A percentile compares a stretch with the other conserved stretches of the same genome.
Conservation (phyloP, 1,140 invertebrate species). For the Homalodisca vitripennis region DNA sequence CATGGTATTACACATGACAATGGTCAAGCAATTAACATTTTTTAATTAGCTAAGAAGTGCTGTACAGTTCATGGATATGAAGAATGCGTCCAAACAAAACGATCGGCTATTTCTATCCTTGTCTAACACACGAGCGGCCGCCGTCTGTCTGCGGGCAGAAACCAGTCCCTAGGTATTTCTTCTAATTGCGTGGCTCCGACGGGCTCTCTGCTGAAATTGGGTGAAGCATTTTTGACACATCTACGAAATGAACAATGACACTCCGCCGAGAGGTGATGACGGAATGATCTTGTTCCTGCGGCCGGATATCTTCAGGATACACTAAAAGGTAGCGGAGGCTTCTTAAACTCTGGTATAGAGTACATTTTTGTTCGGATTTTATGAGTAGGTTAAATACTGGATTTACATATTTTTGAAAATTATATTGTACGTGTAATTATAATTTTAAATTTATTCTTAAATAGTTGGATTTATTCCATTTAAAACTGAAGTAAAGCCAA, state of each 20-base stretch:
- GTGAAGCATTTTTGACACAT: constrained; percentile 32
- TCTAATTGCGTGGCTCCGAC: constrained; percentile 19
- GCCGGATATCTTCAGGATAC: too few relatives aligned
- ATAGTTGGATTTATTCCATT: too few relatives aligned
- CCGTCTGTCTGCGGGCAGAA: constrained; percentile 5
- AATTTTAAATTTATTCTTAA: too few relatives aligned
- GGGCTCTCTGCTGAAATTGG: constrained; percentile 17
- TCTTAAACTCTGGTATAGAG: too few relatives aligned
- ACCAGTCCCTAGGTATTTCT: constrained; percentile 28
- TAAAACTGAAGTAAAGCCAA: too few relatives aligned
- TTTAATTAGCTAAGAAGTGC: constrained; percentile 20
- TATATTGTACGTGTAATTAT: too few relatives aligned
- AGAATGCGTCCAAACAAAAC: constrained; percentile 24
- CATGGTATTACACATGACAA: constrained; percentile 12
- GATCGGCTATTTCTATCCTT: constrained; percentile 22
- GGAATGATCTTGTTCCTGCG: too few relatives aligned
- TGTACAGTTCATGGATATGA: constrained; percentile 19
- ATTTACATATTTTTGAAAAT: too few relatives aligned
- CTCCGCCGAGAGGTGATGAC: constrained; percentile 27
- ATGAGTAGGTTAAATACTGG: too few relatives aligned
- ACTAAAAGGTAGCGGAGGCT: too few relatives aligned
- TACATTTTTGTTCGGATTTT: too few relatives aligned
- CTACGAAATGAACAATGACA: constrained; percentile 30
- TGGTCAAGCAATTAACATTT: constrained; percentile 24
- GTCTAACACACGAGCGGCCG: constrained; percentile 22